Conservation (phyloP, 2,888 invertebrate genomes). For the Sarcophaga rosellei region DNA sequence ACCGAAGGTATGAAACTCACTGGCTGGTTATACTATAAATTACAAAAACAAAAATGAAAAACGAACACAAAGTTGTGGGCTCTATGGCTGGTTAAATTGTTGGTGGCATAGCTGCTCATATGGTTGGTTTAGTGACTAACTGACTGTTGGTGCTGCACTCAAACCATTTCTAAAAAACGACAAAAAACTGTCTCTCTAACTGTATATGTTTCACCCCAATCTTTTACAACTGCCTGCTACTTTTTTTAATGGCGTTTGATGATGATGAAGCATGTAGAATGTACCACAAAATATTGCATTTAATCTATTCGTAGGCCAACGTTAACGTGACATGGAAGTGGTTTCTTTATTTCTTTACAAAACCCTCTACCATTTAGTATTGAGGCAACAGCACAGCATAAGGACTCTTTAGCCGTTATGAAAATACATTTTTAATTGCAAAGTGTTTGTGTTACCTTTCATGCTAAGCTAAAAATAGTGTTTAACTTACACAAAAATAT, state of each 20-base stretch:
- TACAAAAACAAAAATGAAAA: constrained; percentile 12
- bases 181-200: background rate
- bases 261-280: constrained; percentile 7
- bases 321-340: constrained; percentile 11
- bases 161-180: background rate
- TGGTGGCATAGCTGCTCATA: background rate
- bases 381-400: background rate
- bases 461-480: background rate
- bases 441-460: background rate
- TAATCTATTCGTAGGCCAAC: constrained; percentile 11
- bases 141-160: constrained; percentile 10
- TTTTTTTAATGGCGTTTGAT: constrained; percentile 13
- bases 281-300: background rate
- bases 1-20: constrained; percentile 1
- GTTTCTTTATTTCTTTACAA: background rate
- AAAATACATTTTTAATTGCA: constrained; percentile 13
- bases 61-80: background rate
- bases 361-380: background rate
- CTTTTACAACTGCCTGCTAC: background rate
- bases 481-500: too few relatives aligned
- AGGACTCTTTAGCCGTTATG: background rate
- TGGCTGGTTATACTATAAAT: constrained; percentile 23
- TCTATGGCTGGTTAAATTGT: constrained; percentile 16
- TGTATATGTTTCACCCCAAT: constrained; percentile 8
- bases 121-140: constrained; percentile 2